Base-by-base conservation (phyloP, 2,113 vertebrate genomes). In the Pyrgilauda ruficollis region DNA sequence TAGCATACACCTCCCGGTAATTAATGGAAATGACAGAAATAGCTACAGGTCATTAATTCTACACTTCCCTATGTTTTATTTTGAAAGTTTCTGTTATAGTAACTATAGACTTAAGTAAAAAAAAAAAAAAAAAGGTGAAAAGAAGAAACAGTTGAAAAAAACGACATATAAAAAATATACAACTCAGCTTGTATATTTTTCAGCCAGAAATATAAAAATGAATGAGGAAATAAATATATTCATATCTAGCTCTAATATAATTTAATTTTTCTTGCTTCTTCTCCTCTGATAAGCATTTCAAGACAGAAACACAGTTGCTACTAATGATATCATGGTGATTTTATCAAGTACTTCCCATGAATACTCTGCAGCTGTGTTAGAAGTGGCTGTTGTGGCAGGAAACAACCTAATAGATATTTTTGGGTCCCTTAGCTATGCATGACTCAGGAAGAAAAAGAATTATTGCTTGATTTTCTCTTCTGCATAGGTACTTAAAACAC, bases 381-480 rank as follows among this genome's bases (percentile, higher is more conserved):
- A 96, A 94, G 91, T 80, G 91, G 85, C 43, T 94, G 59, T 90
- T 90, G 47, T 74, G 75, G 67, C 55, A 96, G 87, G 87, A 96
- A 96, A 73, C 63, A 80, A 77, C 59, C 59, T 44, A 90, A 93
- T 52, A 80, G 58, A 67, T 95, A 85, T 90, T 93, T 94, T 84
- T 79, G 82, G 37, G 27, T 79, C 43, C 72, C 46, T 89, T 80
- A 90, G 63, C 91, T 93, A 74, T 55, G 35, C 50, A 86, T 94
- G 84, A 90, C 75, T 97, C 91, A 88, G 92, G 92, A 96, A 95
- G 55, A 94, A 93, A 73, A 93, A 95, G 70, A 87, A 96, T 96
- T 39, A 63, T 82, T 87, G 77, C 82, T 96, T 96, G 92, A 96
- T 96, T 97, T 96, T 77, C 91, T 93, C 88, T 96, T 96, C 87